Base-by-base conservation (phyloP, 2,888 invertebrate species). In the Melieria crassipennis region DNA sequence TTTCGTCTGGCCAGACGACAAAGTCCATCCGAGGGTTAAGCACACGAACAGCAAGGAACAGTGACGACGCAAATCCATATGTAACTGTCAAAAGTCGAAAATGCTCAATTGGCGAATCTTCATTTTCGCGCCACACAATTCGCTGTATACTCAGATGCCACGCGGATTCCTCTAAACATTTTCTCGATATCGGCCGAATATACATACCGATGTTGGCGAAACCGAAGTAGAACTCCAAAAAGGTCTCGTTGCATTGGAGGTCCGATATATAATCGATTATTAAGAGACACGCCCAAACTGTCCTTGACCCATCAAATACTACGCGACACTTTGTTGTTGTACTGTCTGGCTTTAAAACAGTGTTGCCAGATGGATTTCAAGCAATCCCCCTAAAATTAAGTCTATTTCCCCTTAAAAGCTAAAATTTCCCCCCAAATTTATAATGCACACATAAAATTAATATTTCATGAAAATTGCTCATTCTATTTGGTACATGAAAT, bases 301-400 rank as follows among this genome's bases (percentile, higher is more conserved):
- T 43, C 65, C 16, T n/a, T 4, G 65, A 65, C 4, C 65, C 52
- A 52, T 65, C 55, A 52, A 65, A 52, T 16, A 65, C 65, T 3
- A 52, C 65, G 7, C 55, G 48, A n/a, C 16, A 46, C n/a, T 64
- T 48, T 9, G 72, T 68, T 30, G 69, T 52, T 46, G 69, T 65
- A 62, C 75, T 75, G 9, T 69, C 71, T n/a, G n/a, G n/a, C n/a
- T n/a, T 7, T 4, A 75, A 66, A 4, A 76, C 73, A 7, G 74
- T n/a, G n/a, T n/a, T n/a, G n/a, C n/a, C n/a, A n/a, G n/a, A n/a
- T n/a, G n/a, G n/a, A n/a, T n/a, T n/a, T n/a, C n/a, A n/a, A n/a
- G n/a, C n/a, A n/a, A n/a, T n/a, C n/a, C n/a, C n/a, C n/a, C n/a
- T n/a, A n/a, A n/a, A n/a, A n/a, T n/a, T n/a, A n/a, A n/a, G n/a